Conservation (phyloP, 92 coral and sea anemone species). For the Parazoanthus atlanticus region DNA sequence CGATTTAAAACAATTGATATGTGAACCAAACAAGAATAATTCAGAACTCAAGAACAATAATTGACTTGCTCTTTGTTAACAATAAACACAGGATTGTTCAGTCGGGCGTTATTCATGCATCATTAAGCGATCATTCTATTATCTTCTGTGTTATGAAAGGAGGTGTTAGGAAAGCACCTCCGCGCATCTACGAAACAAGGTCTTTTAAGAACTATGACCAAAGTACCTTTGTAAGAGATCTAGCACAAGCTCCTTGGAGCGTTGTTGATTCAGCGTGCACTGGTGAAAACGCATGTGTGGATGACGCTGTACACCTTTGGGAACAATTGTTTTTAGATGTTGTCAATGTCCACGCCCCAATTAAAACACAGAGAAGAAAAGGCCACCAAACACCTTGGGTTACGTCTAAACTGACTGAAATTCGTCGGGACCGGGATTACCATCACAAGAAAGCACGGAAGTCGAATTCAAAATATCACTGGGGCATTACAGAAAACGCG, state of each 20-base stretch:
- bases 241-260: constrained; percentile 4
- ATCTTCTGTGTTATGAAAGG: constrained; percentile 19
- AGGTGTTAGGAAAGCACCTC: constrained; percentile 10
- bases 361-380: background rate
- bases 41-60: constrained; percentile 23
- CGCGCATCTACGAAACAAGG: background rate
- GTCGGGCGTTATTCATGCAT: constrained; percentile 4
- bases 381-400: constrained; percentile 20
- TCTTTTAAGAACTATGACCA: constrained; percentile 24
- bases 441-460: constrained; percentile 20
- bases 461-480: constrained; percentile 37
- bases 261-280: constrained; percentile 13
- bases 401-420: background rate
- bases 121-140: constrained; percentile 14
- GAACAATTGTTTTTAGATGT: constrained; percentile 3
- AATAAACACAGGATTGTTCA: constrained; percentile 26
- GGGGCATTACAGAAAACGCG: constrained; percentile 23
- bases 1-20: constrained; percentile 16
- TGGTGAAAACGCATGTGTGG: background rate
- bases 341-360: constrained; percentile 19
- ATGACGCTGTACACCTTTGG: constrained; percentile 14
- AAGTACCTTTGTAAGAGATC: constrained; percentile 1
- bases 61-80: constrained; percentile 19
- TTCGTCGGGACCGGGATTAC: constrained; percentile 16
- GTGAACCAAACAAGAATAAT: constrained; percentile 21